These are phyloP conservation scores for Eubucco bourcierii DNA, from an alignment of 2,113 vertebrate species.

Conservation along the genomic window DNA sequence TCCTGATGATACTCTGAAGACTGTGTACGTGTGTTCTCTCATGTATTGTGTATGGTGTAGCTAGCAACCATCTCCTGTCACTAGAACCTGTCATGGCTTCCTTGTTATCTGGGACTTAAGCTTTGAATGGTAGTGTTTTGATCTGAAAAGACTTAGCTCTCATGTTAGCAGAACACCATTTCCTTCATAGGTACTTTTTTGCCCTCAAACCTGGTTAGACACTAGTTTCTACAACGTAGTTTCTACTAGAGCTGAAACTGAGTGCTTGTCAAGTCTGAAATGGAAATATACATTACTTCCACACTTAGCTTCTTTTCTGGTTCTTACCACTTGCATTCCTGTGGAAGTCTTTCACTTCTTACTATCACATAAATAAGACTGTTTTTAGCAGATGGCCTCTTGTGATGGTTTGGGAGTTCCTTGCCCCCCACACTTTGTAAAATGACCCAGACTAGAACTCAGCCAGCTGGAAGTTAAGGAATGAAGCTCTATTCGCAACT, in stretches of 20 bases:
- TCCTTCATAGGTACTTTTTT: background rate
- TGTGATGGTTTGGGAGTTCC: no score
- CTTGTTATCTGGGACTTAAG: background rate
- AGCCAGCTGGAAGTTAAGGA: no score
- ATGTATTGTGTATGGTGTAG: background rate
- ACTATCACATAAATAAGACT: rapidly evolving
- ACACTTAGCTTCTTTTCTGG: background rate
- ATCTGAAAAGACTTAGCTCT: background rate
- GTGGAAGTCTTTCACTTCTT: background rate
- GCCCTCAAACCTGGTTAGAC: background rate
- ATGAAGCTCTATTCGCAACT: no score
- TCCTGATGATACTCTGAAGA: background rate
- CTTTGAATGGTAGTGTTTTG: background rate
- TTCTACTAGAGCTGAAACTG: background rate
- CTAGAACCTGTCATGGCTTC: background rate
- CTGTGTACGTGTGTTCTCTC: background rate
- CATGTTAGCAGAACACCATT: rapidly evolving
- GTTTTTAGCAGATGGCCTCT: background rate
- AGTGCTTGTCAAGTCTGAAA: background rate
- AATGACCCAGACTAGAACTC: no score
- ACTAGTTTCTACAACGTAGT: no score
- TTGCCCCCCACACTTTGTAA: no score
- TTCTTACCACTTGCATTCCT: background rate
- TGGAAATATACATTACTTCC: background rate
- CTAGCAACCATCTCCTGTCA: background rate